A percentile compares a stretch with the other conserved stretches of the same genome.
Evolutionary conservation across 1,140 invertebrate genomes (phyloP).

Genomic region (Heliconius hewitsoni): DNA sequence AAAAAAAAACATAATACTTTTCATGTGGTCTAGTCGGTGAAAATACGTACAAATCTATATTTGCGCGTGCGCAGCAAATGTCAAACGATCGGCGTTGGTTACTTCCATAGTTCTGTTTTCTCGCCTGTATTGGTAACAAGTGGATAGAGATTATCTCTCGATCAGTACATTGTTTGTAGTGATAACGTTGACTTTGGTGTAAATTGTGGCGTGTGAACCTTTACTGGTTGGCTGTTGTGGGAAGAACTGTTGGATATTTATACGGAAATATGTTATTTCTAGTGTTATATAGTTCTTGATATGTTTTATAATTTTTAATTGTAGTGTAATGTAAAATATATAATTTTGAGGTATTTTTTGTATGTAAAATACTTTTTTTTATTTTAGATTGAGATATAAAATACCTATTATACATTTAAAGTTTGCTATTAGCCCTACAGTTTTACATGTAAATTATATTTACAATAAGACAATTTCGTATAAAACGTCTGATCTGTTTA

Average conservation of each 20-base stretch:
- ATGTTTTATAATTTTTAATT: too few species aligned
- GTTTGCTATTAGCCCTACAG: too few species aligned
- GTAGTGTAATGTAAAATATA: too few species aligned
- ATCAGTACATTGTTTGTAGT: constrained; percentile 1
- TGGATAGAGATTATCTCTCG: neutral
- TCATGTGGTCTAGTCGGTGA: constrained; percentile 2
- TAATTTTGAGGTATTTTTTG: too few species aligned
- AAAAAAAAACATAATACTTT: constrained; percentile 14
- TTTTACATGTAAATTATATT: too few species aligned
- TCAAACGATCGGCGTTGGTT: constrained; percentile 33
- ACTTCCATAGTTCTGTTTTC: neutral
- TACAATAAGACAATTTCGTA: too few species aligned
- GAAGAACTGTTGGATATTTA: neutral
- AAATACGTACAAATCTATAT: constrained; percentile 52
- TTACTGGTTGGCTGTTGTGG: neutral
- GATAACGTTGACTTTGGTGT: constrained; percentile 13
- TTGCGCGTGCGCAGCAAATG: constrained; percentile 50
- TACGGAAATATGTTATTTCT: neutral
- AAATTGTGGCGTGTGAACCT: neutral
- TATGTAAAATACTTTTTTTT: too few species aligned
- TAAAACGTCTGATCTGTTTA: too few species aligned
- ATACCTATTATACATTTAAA: too few species aligned
- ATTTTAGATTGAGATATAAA: too few species aligned
- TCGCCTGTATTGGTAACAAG: neutral
- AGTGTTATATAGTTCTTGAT: too few species aligned